Evolutionary conservation across 2,113 vertebrate species (phyloP).

Genomic region (Chaenocephalus aceratus): DNA sequence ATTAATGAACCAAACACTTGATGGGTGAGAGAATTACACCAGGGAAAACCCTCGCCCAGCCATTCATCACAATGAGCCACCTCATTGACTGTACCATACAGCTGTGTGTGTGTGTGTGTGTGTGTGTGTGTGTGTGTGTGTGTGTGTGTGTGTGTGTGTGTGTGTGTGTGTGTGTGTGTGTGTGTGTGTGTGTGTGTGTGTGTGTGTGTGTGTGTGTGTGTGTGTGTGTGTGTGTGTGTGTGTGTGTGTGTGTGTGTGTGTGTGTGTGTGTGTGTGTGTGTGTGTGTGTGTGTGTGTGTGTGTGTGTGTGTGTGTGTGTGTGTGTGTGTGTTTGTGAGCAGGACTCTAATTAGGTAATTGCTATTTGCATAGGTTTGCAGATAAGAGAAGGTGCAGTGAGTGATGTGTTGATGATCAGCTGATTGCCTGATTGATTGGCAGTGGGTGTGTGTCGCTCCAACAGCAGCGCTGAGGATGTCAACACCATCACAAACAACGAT

Average conservation of each 20-base stretch:
- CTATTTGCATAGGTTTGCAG: constrained; percentile 51
- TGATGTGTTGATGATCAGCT: constrained; percentile 52
- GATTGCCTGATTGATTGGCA: constrained; percentile 52
- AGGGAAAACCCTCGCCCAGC: constrained; percentile 23
- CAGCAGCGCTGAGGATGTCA: constrained; percentile 3
- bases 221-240: constrained; percentile 18
- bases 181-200: constrained; percentile 11
- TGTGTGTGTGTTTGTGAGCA: not conserved
- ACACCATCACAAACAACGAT: constrained; percentile 7
- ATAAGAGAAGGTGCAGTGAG: constrained; percentile 36
- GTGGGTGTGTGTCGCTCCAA: not conserved
- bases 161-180: constrained; percentile 8
- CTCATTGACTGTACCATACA: constrained; percentile 62
- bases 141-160: constrained; percentile 18
- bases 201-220: constrained; percentile 10
- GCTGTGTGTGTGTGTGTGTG: constrained; percentile 41
- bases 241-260: constrained; percentile 26
- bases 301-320: constrained; percentile 23
- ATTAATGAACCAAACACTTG: constrained; percentile 50
- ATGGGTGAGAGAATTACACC: constrained; percentile 41
- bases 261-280: constrained; percentile 30
- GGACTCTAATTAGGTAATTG: constrained; percentile 54
- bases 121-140: constrained; percentile 3
- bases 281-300: constrained; percentile 10
- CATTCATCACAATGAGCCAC: constrained; percentile 76